phyloP scores from a whole-genome alignment of 2,888 invertebrate species.

The Drosophila anomelani region DNA sequence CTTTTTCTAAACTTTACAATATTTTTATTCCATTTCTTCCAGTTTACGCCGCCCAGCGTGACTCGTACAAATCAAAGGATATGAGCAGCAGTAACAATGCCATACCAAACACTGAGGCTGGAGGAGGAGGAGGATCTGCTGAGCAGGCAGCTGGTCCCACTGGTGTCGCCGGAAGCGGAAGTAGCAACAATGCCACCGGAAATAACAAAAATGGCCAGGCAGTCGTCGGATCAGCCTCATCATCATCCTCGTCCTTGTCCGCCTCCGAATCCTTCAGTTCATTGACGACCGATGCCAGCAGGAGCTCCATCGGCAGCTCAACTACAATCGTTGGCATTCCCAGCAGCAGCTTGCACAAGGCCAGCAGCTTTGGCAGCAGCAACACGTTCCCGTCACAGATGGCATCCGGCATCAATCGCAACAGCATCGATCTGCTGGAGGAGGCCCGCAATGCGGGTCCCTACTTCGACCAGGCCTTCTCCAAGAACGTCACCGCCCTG shows the following conservation, averaged over 20 bases:
- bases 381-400: slow-evolving; percentile 55
- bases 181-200: slow-evolving; percentile 55
- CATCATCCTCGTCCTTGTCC: slow-evolving; percentile 1
- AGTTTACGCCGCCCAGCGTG: slow-evolving; percentile 83
- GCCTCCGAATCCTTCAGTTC: slow-evolving; percentile 32
- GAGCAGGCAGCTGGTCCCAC: slow-evolving; percentile 38
- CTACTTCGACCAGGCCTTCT: slow-evolving; percentile 90
- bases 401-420: slow-evolving; percentile 74
- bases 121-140: slow-evolving; percentile 6
- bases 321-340: slow-evolving; percentile 55
- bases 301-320: slow-evolving; percentile 44
- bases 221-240: slow-evolving; percentile 27
- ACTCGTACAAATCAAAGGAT: slow-evolving; percentile 83
- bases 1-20: slow-evolving; percentile 3
- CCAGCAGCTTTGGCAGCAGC: slow-evolving; percentile 41
- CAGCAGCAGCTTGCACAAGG: slow-evolving; percentile 70
- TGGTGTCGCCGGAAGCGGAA: slow-evolving; percentile 66
- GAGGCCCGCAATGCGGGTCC: slow-evolving; percentile 88
- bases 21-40: slow-evolving; percentile 45
- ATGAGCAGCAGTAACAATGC: slow-evolving; percentile 78
- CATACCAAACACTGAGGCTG: slow-evolving; percentile 65
- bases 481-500: slow-evolving; percentile 92
- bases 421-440: slow-evolving; percentile 82
- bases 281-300: slow-evolving; percentile 63
- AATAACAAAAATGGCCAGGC: slow-evolving; percentile 65